phyloP scores from a whole-genome alignment of 2,113 vertebrate genomes.

The Forbesichthys agassizii region DNA sequence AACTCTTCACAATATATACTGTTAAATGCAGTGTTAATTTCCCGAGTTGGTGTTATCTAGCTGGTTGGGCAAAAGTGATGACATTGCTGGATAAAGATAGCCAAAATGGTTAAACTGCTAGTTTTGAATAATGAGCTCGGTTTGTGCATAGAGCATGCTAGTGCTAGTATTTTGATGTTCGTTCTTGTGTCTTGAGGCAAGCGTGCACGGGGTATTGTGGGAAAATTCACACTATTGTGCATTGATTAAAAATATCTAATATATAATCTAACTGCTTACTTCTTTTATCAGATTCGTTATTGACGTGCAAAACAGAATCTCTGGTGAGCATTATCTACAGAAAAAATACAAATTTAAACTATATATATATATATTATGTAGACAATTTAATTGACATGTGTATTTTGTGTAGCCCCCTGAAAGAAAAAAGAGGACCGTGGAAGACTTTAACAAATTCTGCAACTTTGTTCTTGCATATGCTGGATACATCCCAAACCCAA shows the following conservation, averaged over 20 bases:
- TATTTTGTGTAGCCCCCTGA: conserved; percentile 80
- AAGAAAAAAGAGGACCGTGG: conserved; percentile 86
- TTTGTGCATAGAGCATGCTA: conserved; percentile 12
- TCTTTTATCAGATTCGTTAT: conserved; percentile 73
- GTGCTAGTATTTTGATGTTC: conserved; percentile 26
- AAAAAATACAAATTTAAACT: neutral
- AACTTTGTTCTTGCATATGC: conserved; percentile 90
- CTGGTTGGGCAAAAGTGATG: too few relatives aligned
- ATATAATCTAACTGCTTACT: conserved; percentile 1
- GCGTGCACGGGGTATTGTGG: neutral
- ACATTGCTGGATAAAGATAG: too few relatives aligned
- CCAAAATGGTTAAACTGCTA: too few relatives aligned
- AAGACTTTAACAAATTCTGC: conserved; percentile 93
- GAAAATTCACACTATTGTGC: neutral
- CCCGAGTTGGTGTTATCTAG: too few relatives aligned
- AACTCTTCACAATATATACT: too few relatives aligned
- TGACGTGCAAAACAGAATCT: conserved; percentile 80
- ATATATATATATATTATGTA: neutral
- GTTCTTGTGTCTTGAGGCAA: conserved; percentile 14
- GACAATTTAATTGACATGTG: neutral
- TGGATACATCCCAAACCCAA: conserved; percentile 86
- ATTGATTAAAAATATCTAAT: neutral
- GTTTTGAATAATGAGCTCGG: too few relatives aligned
- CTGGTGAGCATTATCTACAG: conserved; percentile 69
- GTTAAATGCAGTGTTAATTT: too few relatives aligned